Evolutionary conservation across 1,140 invertebrate genomes (phyloP).

Genomic region (Drosophila santomea): DNA sequence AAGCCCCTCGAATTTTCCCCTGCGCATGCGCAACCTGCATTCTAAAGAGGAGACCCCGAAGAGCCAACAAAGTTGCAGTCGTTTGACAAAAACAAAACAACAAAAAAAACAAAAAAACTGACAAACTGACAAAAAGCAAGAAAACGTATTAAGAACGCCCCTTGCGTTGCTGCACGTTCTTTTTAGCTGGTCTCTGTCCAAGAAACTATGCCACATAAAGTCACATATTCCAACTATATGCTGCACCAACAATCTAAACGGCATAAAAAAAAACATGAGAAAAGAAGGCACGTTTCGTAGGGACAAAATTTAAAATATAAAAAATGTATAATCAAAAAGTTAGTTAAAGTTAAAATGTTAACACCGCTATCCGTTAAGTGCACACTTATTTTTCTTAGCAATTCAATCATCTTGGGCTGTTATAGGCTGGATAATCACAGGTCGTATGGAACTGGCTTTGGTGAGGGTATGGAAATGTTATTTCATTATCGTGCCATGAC

Average conservation of each 20-base stretch:
- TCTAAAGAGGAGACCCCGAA: conserved; percentile 47
- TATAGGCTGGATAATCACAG: too few species aligned
- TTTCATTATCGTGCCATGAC: conserved; percentile 78
- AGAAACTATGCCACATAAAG: conserved; percentile 49
- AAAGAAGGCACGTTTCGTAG: neutral
- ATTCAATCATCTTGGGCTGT: neutral
- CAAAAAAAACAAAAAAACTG: conserved; percentile 17
- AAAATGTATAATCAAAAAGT: too few species aligned
- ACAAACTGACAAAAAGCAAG: too few species aligned
- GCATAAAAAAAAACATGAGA: neutral
- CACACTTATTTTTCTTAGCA: too few species aligned
- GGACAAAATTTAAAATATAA: neutral
- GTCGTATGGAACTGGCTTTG: neutral
- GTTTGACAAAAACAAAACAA: conserved; percentile 46
- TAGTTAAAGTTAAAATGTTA: too few species aligned
- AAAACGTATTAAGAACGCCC: conserved; percentile 25
- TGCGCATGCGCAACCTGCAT: conserved; percentile 56
- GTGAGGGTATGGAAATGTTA: conserved; percentile 48
- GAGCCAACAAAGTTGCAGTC: conserved; percentile 29
- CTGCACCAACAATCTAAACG: neutral
- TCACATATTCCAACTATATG: conserved; percentile 21
- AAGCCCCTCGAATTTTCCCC: neutral
- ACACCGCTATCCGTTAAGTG: too few species aligned
- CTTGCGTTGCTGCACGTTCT: conserved; percentile 50
- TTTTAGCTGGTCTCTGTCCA: conserved; percentile 1